A percentile compares a stretch with the other conserved stretches of the same genome.
Conservation (phyloP, 2,888 invertebrate genomes). For the Ectemnius cavifrons region DNA sequence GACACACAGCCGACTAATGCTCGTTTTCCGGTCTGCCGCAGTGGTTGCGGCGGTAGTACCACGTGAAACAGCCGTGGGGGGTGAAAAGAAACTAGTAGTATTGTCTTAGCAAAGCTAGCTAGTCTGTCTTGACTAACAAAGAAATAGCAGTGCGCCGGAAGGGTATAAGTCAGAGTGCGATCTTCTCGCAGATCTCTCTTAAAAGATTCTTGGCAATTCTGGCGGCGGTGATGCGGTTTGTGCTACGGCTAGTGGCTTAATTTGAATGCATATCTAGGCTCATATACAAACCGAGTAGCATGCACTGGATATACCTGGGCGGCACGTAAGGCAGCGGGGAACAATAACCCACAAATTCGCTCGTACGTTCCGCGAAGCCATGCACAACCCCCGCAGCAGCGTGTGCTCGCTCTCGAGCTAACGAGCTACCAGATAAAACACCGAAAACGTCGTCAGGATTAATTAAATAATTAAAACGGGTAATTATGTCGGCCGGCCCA, state of each 20-base stretch:
- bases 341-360: conserved; percentile 8
- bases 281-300: not conserved
- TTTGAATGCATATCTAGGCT: conserved; percentile 5
- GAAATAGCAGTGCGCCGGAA: no score
- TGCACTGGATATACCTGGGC: not conserved
- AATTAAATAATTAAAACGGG: conserved; percentile 75
- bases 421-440: conserved; percentile 74
- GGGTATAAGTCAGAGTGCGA: not conserved
- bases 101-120: no score
- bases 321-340: not conserved
- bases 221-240: not conserved
- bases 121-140: no score
- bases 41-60: no score
- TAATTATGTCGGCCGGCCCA: conserved; percentile 64
- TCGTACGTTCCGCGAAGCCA: not conserved
- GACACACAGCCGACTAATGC: conserved; percentile 19
- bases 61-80: no score
- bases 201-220: no score
- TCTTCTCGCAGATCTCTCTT: not conserved
- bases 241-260: not conserved
- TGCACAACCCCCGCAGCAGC: not conserved
- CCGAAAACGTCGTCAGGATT: conserved; percentile 70
- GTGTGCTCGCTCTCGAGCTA: conserved; percentile 51
- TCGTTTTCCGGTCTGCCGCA: no score
- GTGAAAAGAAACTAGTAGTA: no score